These are phyloP conservation scores for Heterohyrax brucei DNA, from an alignment of 2,797 vertebrate genomes.

Conservation along the genomic window DNA sequence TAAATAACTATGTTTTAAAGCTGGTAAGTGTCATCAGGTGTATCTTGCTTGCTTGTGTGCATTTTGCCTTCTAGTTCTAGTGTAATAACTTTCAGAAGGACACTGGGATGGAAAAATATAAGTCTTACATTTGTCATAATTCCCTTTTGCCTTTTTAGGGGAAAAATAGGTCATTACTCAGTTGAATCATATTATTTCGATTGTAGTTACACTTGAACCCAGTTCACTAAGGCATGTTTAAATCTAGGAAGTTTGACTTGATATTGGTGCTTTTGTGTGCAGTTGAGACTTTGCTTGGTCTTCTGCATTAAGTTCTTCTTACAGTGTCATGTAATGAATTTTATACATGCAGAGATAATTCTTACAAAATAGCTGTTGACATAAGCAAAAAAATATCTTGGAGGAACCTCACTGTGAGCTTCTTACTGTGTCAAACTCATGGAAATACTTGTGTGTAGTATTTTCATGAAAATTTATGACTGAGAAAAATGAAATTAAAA, in stretches of 20 bases:
- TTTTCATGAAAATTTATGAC: constrained; percentile 64
- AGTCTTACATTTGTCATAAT: constrained; percentile 75
- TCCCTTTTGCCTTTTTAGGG: constrained; percentile 72
- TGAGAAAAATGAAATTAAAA: neutral
- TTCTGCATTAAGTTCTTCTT: neutral
- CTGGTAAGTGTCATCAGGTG: neutral
- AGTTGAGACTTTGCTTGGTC: neutral
- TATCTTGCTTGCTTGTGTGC: constrained; percentile 32
- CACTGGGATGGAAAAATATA: constrained; percentile 62
- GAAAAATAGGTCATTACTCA: constrained; percentile 79
- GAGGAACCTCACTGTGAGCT: constrained; percentile 2
- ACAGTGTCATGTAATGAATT: constrained; percentile 33
- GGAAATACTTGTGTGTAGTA: constrained; percentile 40
- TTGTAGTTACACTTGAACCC: constrained; percentile 84
- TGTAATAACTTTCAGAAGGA: constrained; percentile 61
- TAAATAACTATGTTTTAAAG: constrained; percentile 48
- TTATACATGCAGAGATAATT: constrained; percentile 53
- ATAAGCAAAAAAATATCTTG: constrained; percentile 47
- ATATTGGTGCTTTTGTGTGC: neutral
- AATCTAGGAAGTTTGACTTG: constrained; percentile 17
- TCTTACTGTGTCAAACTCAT: constrained; percentile 65
- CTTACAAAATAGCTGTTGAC: constrained; percentile 73
- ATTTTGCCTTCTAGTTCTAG: constrained; percentile 43
- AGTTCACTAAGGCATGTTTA: constrained; percentile 80
- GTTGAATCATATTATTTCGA: constrained; percentile 69